Evolutionary conservation across 2,888 invertebrate genomes (phyloP), one percentile per base, ranked within the genome.

Genomic region (Formica aserva): DNA sequence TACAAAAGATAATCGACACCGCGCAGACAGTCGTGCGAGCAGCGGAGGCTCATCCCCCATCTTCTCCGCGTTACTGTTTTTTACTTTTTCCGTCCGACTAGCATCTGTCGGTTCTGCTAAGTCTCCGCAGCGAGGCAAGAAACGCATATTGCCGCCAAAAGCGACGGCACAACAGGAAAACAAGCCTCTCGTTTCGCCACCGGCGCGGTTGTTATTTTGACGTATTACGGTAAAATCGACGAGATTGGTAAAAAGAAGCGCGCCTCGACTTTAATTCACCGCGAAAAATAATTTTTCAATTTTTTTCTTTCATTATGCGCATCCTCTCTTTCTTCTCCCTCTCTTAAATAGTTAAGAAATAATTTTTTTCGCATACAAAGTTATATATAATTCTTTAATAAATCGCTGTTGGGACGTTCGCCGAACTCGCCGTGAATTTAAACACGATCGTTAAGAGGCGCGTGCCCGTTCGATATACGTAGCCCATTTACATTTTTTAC

Each of bases 1-100:
- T 87, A 86, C 87, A 86, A 90, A 90, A 87, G 90, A 89, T 91
- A 90, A 91, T 91, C 86, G 88, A 86, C 88, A 85, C 84, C 83
- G 82, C 82, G 83, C 85, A 78, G 81, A 87, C 85, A 86, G 86
- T 88, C 84, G 88, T 84, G 71, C 62, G 55, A 71, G 65, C 71
- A 82, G 35, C 67, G 48, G 32, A 82, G 57, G 71, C 69, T 81
- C 78, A 65, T 78, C 71, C 87, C 87, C 74, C 75, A 60, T 83
- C 48, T 52, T 52, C 48, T n/a, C 57, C 52, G 63, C 72, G 26
- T 29, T 71, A 71, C 71, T 65, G 38, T 83, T 78, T 71, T 77
- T 74, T 65, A 35, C 78, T 71, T 77, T 81, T 74, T 84, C 83
- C 83, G 69, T 85, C 57, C 38, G 48, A 35, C 69, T 84, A 63